Evolutionary conservation across 2,113 vertebrate genomes (phyloP).

Genomic region (Urocitellus parryii): DNA sequence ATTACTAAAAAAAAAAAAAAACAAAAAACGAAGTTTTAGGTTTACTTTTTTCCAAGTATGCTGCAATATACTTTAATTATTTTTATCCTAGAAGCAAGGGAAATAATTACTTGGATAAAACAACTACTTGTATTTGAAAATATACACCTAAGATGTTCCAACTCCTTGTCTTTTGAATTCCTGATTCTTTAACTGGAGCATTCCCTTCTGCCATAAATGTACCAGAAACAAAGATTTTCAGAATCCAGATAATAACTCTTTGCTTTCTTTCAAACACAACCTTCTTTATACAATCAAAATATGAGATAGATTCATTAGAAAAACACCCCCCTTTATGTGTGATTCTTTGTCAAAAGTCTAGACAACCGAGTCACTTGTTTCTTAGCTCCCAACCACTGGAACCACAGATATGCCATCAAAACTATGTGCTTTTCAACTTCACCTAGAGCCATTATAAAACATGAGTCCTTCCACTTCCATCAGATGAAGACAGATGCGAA

Average conservation of each 20-base stretch:
- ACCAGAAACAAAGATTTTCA: slow-evolving; percentile 10
- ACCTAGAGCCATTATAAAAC: not conserved
- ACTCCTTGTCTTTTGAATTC: slow-evolving; percentile 34
- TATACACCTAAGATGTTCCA: not conserved
- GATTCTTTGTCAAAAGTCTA: not conserved
- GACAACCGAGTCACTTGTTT: not conserved
- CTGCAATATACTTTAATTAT: slow-evolving; percentile 21
- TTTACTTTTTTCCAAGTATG: slow-evolving; percentile 23
- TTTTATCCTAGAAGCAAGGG: slow-evolving; percentile 32
- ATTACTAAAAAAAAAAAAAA: not conserved
- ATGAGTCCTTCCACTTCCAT: not conserved
- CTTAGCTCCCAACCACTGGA: not conserved
- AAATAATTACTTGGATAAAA: slow-evolving; percentile 31
- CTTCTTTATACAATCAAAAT: not conserved
- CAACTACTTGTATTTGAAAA: not conserved
- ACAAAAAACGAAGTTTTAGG: not conserved
- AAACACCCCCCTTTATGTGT: not conserved
- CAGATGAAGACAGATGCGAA: not conserved
- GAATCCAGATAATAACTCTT: not conserved
- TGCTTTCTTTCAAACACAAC: not conserved
- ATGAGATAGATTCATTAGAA: not conserved
- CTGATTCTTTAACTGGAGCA: not conserved
- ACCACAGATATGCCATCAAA: not conserved
- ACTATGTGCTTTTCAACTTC: not conserved
- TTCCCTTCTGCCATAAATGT: not conserved